Conservation (phyloP, 2,797 vertebrate genomes). For the Sandelia bainsii region DNA sequence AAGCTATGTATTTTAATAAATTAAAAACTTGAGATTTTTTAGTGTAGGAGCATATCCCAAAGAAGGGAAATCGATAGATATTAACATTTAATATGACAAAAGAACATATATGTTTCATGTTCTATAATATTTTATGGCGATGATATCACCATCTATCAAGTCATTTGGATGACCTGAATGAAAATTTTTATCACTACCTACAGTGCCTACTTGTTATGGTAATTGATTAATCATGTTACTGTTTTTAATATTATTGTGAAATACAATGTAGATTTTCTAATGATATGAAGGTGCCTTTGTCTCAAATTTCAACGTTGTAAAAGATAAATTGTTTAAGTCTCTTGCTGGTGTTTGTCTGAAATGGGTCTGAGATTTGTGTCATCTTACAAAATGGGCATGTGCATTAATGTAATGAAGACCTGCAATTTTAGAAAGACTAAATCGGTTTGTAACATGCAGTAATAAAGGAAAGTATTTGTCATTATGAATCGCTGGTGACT, state of each 20-base stretch:
- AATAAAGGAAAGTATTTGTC: constrained; percentile 50
- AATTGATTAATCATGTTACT: constrained; percentile 35
- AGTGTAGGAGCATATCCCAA: constrained; percentile 35
- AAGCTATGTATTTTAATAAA: constrained; percentile 72
- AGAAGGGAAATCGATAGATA: constrained; percentile 43
- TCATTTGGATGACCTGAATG: constrained; percentile 40
- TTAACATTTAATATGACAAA: constrained; percentile 28
- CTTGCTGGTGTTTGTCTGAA: constrained; percentile 14
- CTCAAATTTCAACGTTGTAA: constrained; percentile 48
- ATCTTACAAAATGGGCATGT: constrained; percentile 38
- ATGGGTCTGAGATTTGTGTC: constrained; percentile 28
- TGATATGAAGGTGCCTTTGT: constrained; percentile 67
- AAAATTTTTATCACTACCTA: constrained; percentile 50
- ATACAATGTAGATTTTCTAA: constrained; percentile 35
- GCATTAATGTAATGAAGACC: constrained; percentile 43
- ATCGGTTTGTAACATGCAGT: constrained; percentile 35
- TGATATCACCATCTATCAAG: constrained; percentile 11
- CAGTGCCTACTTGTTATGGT: constrained; percentile 48
- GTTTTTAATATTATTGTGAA: constrained; percentile 48
- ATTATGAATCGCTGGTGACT: constrained; percentile 1
- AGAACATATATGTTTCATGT: constrained; percentile 24
- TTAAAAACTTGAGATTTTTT: constrained; percentile 54
- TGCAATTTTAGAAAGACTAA: constrained; percentile 8
- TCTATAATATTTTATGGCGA: constrained; percentile 34
- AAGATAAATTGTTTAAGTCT: constrained; percentile 24